A percentile compares a stretch with the other conserved stretches of the same genome.
These are phyloP conservation scores for Nomada goodeniana DNA, from an alignment of 2,888 invertebrate species.

Conservation along the genomic window DNA sequence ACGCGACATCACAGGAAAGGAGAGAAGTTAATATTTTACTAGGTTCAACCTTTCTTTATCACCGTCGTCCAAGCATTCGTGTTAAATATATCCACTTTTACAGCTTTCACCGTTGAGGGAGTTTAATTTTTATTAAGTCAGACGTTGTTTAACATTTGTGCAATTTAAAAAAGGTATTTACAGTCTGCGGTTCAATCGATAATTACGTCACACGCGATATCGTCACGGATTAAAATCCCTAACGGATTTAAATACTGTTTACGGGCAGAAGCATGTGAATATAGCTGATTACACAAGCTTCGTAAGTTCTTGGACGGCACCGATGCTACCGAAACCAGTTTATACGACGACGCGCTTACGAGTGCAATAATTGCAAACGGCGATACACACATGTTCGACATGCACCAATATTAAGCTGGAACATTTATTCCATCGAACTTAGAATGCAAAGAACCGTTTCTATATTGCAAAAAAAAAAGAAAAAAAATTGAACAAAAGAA, in stretches of 20 bases:
- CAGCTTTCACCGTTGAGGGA: neutral
- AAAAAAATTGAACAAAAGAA: neutral
- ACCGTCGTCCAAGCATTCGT: neutral
- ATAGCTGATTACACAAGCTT: neutral
- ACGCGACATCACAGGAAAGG: conserved; percentile 7
- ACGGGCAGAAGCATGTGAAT: neutral
- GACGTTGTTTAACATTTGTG: neutral
- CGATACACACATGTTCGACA: neutral
- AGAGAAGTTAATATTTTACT: neutral
- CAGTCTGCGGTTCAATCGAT: neutral
- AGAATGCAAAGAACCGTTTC: too few relatives aligned
- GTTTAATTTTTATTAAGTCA: neutral
- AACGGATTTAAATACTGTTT: conserved; percentile 5
- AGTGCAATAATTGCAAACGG: neutral
- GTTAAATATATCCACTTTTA: neutral
- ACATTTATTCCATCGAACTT: neutral
- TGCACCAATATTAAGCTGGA: neutral
- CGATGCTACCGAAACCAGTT: conserved; percentile 7
- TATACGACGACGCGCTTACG: conserved; percentile 11
- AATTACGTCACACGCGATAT: conserved; percentile 9
- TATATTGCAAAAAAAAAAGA: neutral
- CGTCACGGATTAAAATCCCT: conserved; percentile 7
- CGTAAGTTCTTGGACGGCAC: conserved; percentile 1
- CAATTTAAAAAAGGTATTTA: neutral
- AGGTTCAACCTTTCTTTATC: neutral